phyloP scores from a whole-genome alignment of 2,888 invertebrate species.

The Digitonthophagus gazella region DNA sequence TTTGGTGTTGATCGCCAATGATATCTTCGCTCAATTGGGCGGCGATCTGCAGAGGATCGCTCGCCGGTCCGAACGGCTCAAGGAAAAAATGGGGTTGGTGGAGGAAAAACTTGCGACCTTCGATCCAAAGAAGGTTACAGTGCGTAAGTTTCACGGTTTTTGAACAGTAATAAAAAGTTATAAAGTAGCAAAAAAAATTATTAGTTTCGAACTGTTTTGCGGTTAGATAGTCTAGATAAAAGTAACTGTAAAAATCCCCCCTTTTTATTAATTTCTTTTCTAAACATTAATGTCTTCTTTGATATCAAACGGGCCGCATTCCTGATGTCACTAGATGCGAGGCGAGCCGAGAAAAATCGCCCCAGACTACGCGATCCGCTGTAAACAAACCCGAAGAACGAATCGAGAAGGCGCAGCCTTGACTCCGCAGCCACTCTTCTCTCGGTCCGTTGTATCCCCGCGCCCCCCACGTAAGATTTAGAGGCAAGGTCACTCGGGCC shows the following conservation, averaged over 20 bases:
- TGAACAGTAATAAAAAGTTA: background rate
- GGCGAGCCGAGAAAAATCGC: background rate
- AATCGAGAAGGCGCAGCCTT: constrained; percentile 5
- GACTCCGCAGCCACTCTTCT: background rate
- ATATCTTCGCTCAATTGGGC: constrained; percentile 81
- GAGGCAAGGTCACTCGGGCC: constrained; percentile 14
- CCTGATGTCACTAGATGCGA: background rate
- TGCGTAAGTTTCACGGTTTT: constrained; percentile 71
- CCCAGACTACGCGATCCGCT: background rate
- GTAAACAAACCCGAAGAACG: constrained; percentile 13
- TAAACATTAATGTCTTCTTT: too few relatives aligned
- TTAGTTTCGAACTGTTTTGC: too few relatives aligned
- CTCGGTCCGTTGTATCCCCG: background rate
- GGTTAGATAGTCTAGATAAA: too few relatives aligned
- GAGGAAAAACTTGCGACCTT: constrained; percentile 69
- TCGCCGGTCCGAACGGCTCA: constrained; percentile 69
- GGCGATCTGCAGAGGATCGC: constrained; percentile 71
- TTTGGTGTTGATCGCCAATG: constrained; percentile 77
- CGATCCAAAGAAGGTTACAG: constrained; percentile 88
- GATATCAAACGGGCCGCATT: too few relatives aligned
- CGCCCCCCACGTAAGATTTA: constrained; percentile 10
- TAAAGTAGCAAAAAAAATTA: too few relatives aligned
- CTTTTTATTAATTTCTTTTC: too few relatives aligned
- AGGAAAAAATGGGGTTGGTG: constrained; percentile 67
- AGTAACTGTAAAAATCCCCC: too few relatives aligned